A percentile compares a stretch with the other conserved stretches of the same genome.
Evolutionary conservation across 2,797 vertebrate genomes (phyloP).

Genomic region (Cetoscarus ocellatus): DNA sequence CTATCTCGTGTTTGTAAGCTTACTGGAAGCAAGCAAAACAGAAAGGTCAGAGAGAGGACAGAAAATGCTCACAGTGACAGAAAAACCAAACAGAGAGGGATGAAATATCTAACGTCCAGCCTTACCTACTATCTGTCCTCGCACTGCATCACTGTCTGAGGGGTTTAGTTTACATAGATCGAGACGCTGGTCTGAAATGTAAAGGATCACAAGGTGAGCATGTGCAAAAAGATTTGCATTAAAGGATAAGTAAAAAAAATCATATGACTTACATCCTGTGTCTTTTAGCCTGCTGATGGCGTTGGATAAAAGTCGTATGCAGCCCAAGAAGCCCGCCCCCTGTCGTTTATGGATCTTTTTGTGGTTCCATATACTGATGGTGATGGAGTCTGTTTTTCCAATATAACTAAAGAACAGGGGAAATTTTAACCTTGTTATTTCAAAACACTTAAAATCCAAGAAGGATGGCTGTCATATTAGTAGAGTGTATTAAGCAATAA

Average conservation of each 20-base stretch:
- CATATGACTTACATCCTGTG: conserved; percentile 92
- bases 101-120: conserved; percentile 24
- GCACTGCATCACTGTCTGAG: conserved; percentile 96
- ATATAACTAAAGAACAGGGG: conserved; percentile 86
- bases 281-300: conserved; percentile 98
- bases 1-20: conserved; percentile 98
- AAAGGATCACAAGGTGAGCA: background rate
- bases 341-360: conserved; percentile 99
- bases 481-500: too few species aligned
- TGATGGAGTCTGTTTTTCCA: conserved; percentile 98
- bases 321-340: conserved; percentile 97
- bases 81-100: background rate
- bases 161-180: conserved; percentile 99
- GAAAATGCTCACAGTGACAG: background rate
- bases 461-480: too few species aligned
- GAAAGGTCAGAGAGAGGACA: conserved; percentile 32
- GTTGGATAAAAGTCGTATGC: conserved; percentile 95
- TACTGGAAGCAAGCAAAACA: conserved; percentile 82
- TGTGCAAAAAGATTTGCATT: background rate
- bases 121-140: conserved; percentile 99
- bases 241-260: conserved; percentile 20
- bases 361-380: conserved; percentile 99
- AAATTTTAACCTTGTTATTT: too few species aligned
- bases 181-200: conserved; percentile 93
- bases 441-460: background rate